Evolutionary conservation across 2,888 invertebrate genomes (phyloP), one percentile per base, ranked within the genome.

Genomic region (Ophion slaviceki): DNA sequence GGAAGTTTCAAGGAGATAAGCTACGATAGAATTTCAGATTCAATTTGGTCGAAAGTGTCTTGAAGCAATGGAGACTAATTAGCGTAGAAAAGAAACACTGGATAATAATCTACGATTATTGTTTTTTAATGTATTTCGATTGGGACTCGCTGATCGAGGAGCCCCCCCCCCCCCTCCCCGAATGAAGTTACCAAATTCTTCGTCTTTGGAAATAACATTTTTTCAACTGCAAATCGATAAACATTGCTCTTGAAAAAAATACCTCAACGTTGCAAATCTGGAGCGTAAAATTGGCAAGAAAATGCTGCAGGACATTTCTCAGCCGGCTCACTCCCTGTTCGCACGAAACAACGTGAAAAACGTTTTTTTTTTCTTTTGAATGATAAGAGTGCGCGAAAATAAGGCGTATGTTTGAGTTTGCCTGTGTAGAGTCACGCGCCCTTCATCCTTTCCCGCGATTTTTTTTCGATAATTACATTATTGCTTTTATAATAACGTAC

Each of bases 341-440:
- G 74, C 74, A 47, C 28, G 11, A 57, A 72, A 59, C 28, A 82
- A 24, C 20, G 72, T 71, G 67, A 72, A 78, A 53, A 78, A 67
- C 40, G 79, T 66, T n/a, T 74, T 32, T 74, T 45, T 83, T 64
- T 67, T 45, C 24, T 36, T n/a, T 24, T 66, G 67, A 80, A 45
- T 59, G 32, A 72, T 14, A 64, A 20, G 59, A 62, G 75, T 75
- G 76, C 66, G 84, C 64, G 75, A 57, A 75, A 70, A 84, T 80
- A 70, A 79, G 61, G 64, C 59, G 74, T 68, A 53, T 82, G 77
- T 66, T 71, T 82, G 77, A 72, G n/a, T 71, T 82, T 84, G 24
- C 24, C 61, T 76, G 80, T 76, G 80, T 80, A 80, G 75, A 76
- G 76, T 84, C 81, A 80, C 75, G 76, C 76, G 66, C 80, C 47